These are phyloP conservation scores for Egretta garzetta DNA, from an alignment of 2,113 vertebrate species.

Conservation along the genomic window DNA sequence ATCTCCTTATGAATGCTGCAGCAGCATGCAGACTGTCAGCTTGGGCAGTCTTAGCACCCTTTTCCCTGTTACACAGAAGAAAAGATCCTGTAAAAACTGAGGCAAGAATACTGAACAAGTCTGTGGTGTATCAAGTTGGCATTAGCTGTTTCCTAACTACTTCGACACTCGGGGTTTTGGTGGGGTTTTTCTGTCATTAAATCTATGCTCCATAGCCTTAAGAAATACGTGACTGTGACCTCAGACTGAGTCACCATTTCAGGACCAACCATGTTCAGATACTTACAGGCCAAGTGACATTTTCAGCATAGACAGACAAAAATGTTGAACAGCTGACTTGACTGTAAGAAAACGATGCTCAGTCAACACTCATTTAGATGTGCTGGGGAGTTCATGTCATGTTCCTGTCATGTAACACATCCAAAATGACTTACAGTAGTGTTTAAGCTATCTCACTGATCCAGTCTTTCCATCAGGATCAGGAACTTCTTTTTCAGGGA, in stretches of 20 bases:
- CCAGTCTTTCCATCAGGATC: not conserved
- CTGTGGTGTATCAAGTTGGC: not conserved
- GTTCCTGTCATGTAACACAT: not conserved
- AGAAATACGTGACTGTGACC: not conserved
- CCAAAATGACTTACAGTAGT: not conserved
- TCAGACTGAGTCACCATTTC: not conserved
- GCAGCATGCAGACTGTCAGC: not conserved
- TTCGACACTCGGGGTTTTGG: fast-evolving
- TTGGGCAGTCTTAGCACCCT: not conserved
- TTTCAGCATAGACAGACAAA: not conserved
- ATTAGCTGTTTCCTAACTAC: not conserved
- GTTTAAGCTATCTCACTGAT: not conserved
- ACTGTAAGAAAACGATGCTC: not conserved
- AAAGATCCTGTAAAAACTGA: not conserved
- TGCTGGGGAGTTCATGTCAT: not conserved
- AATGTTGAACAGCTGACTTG: not conserved
- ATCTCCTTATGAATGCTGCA: not conserved
- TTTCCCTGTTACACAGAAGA: not conserved
- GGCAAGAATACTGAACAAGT: not conserved
- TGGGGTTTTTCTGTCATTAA: not conserved
- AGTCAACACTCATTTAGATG: not conserved
- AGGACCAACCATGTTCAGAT: not conserved
- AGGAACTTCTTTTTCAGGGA: not conserved
- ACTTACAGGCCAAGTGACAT: not conserved
- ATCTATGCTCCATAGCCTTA: not conserved